A percentile compares a stretch with the other conserved stretches of the same genome.
Evolutionary conservation across 1,140 invertebrate species (phyloP).

Genomic region (Stegodyphus dumicola): DNA sequence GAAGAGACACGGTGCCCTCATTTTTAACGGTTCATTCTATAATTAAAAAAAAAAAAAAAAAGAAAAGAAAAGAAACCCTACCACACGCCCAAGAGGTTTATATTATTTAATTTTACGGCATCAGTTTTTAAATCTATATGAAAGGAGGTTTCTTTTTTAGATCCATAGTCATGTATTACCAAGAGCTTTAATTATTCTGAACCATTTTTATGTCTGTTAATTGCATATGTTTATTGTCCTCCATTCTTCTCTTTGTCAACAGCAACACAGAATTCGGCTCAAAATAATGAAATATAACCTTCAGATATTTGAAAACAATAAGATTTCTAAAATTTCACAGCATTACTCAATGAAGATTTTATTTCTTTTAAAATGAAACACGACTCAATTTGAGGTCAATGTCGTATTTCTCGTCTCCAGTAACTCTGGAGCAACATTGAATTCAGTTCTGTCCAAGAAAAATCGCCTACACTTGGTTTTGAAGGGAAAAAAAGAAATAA

Average conservation of each 20-base stretch:
- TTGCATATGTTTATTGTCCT: background rate
- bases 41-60: no score
- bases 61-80: no score
- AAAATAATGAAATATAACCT: constrained; percentile 21
- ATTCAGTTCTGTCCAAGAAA: background rate
- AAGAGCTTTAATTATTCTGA: constrained; percentile 9
- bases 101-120: no score
- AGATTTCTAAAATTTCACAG: background rate
- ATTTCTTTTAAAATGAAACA: background rate
- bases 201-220: constrained; percentile 12
- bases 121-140: no score
- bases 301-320: constrained; percentile 6
- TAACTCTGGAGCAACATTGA: background rate
- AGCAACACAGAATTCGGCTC: no score
- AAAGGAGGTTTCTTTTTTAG: no score
- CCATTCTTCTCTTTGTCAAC: background rate
- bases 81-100: no score
- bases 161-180: no score
- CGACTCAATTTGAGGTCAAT: constrained; percentile 14
- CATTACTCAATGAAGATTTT: background rate
- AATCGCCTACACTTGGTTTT: constrained; percentile 10
- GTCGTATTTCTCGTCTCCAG: constrained; percentile 3
- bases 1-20: no score
- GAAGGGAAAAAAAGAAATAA: no score
- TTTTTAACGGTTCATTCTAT: no score